A percentile compares a stretch with the other conserved stretches of the same genome.
Conservation (phyloP, 2,888 invertebrate species). For the Perdita meconis region DNA sequence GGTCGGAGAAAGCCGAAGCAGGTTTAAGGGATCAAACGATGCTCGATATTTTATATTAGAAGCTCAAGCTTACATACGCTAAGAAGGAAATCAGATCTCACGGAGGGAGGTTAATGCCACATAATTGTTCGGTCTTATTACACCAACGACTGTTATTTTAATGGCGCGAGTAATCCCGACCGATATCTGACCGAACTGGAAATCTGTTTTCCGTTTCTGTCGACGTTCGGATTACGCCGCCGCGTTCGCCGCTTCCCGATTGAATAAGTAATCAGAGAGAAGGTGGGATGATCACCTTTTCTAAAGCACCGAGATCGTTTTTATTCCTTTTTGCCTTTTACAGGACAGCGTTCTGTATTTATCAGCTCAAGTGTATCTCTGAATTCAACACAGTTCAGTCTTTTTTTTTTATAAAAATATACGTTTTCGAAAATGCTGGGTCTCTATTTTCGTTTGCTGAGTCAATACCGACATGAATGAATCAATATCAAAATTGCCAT, state of each 20-base stretch:
- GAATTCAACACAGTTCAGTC: no score
- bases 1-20: slow-evolving; percentile 22
- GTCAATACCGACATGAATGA: no score
- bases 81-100: slow-evolving; percentile 40
- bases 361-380: no score
- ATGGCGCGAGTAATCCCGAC: slow-evolving; percentile 65
- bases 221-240: slow-evolving; percentile 28
- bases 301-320: not conserved
- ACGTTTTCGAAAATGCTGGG: no score
- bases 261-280: slow-evolving; percentile 56
- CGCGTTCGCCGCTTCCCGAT: slow-evolving; percentile 36
- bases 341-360: no score
- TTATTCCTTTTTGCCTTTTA: not conserved
- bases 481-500: no score
- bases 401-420: no score
- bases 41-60: slow-evolving; percentile 45
- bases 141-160: slow-evolving; percentile 61
- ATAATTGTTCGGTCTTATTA: slow-evolving; percentile 73
- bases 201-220: slow-evolving; percentile 58
- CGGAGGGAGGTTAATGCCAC: slow-evolving; percentile 42
- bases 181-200: slow-evolving; percentile 59
- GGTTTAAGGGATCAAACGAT: slow-evolving; percentile 48
- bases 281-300: slow-evolving; percentile 54
- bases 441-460: no score
- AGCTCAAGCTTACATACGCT: slow-evolving; percentile 14